Evolutionary conservation across 2,797 vertebrate genomes (phyloP).

Genomic region (Simalia tracyae): DNA sequence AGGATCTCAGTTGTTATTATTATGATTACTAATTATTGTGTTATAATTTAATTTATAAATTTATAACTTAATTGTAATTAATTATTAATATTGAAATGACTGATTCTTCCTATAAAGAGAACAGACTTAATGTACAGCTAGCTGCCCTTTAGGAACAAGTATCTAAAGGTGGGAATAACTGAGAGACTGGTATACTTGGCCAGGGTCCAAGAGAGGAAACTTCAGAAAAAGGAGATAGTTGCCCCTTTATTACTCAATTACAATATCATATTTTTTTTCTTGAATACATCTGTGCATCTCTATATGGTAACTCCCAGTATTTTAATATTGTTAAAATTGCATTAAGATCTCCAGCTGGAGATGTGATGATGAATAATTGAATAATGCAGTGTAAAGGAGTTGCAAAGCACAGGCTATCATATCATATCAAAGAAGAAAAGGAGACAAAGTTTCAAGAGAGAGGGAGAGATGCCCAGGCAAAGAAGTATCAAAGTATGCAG

Average conservation of each 20-base stretch:
- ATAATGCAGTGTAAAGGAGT: neutral
- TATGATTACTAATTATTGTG: neutral
- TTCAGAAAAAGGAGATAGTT: neutral
- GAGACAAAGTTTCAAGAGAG: neutral
- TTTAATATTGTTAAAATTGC: neutral
- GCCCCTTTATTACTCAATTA: neutral
- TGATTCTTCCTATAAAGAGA: neutral
- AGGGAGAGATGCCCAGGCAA: neutral
- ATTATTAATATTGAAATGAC: neutral
- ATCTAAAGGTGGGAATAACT: neutral
- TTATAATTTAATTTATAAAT: neutral
- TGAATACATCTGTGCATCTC: neutral
- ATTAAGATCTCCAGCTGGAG: neutral
- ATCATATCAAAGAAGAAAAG: neutral
- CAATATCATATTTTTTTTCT: neutral
- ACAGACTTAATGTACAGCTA: neutral
- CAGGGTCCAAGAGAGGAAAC: neutral
- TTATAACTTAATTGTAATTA: neutral
- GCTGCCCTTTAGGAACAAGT: neutral
- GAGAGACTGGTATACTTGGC: neutral
- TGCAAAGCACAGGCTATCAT: neutral
- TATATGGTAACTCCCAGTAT: neutral
- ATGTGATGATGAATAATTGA: neutral
- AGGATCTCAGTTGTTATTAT: neutral
- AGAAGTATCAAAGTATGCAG: neutral